Evolutionary conservation across 1,140 invertebrate species (phyloP).

Genomic region (roundworm (Caenorhabditis elegans)): DNA sequence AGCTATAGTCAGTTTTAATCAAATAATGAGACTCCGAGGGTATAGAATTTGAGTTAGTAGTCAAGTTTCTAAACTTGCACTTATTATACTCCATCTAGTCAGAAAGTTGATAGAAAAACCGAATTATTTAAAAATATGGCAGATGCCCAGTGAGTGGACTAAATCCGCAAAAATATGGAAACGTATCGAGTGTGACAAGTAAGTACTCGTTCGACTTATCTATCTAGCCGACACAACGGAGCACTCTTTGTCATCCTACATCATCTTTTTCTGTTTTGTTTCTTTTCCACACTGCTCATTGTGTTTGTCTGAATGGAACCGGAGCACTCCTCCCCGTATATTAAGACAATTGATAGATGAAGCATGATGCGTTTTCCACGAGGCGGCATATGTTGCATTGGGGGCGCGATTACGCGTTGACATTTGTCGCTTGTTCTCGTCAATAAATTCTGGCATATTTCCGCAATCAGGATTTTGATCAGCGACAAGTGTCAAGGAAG

Average conservation of each 20-base stretch:
- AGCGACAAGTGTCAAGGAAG: background rate
- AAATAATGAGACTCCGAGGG: background rate
- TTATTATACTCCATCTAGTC: too few species aligned
- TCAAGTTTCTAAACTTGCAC: too few species aligned
- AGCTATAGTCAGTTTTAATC: background rate
- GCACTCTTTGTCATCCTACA: background rate
- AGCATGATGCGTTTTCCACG: constrained; percentile 3
- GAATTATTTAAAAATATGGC: too few species aligned
- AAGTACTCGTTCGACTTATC: background rate
- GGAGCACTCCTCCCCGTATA: background rate
- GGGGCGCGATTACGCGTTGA: background rate
- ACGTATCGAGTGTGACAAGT: background rate
- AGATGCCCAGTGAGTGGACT: too few species aligned
- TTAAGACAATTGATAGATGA: constrained; percentile 32
- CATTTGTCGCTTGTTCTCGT: background rate
- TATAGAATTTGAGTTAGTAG: background rate
- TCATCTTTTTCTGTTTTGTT: background rate
- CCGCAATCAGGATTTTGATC: background rate
- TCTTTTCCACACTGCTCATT: constrained; percentile 7
- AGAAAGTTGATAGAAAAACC: too few species aligned
- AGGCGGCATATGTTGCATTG: background rate
- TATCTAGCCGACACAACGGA: background rate
- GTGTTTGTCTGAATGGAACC: constrained; percentile 1
- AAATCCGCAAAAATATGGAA: background rate
- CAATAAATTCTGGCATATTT: constrained; percentile 15